A percentile compares a stretch with the other conserved stretches of the same genome.
Conservation (phyloP, 2,113 vertebrate genomes). For the Gyps fulvus region DNA sequence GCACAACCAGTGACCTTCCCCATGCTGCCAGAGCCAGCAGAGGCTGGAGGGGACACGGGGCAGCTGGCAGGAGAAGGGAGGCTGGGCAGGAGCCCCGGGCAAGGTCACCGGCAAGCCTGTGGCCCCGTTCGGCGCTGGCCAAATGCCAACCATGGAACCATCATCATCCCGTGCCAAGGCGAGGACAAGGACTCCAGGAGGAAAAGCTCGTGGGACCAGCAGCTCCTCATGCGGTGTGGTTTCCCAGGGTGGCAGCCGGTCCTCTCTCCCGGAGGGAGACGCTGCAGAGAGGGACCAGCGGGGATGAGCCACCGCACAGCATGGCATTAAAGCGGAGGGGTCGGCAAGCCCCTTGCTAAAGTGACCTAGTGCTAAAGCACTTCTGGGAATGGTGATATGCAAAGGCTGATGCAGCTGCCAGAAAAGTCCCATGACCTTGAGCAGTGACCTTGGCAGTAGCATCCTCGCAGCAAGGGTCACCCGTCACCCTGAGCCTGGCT, state of each 20-base stretch:
- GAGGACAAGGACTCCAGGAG: neutral
- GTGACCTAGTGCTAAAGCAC: neutral
- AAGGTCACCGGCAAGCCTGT: neutral
- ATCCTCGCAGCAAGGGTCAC: fast-evolving
- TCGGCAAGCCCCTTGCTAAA: neutral
- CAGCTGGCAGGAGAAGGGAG: neutral
- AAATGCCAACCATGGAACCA: neutral
- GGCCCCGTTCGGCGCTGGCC: fast-evolving
- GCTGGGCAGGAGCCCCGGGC: neutral
- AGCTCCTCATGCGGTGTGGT: fast-evolving
- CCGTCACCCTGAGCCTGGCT: neutral
- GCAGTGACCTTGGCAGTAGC: neutral
- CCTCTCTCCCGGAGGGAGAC: neutral
- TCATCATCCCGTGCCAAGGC: neutral
- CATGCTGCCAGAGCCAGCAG: neutral
- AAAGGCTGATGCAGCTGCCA: neutral
- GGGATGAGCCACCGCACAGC: fast-evolving
- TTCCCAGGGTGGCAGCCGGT: neutral
- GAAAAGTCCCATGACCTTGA: neutral
- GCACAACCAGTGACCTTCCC: neutral
- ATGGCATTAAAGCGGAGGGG: fast-evolving
- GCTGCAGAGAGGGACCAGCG: fast-evolving
- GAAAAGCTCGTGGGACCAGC: fast-evolving
- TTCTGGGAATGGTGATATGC: neutral
- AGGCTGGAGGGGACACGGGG: neutral